Evolutionary conservation across 1,140 invertebrate genomes (phyloP), one percentile per base, ranked within the genome.

Genomic region (Diabrotica virgifera): DNA sequence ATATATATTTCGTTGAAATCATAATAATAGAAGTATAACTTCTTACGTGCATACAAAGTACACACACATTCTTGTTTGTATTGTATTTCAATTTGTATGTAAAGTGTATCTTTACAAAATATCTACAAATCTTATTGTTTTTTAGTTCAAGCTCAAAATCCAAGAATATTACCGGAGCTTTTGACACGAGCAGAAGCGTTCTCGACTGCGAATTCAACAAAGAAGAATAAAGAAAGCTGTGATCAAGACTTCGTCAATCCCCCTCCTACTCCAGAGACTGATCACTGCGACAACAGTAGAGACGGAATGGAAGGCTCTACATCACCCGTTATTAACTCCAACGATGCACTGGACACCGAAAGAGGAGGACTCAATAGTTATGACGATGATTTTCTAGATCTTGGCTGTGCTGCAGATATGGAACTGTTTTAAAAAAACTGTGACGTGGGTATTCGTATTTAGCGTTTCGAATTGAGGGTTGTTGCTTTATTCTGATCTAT

Each of bases 201-300:
- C 57, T 80, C 82, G 11, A 82, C 82, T 69, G 81, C 76, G 54
- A 69, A 69, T 66, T 38, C 59, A 12, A 64, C 62, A 24, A 62
- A 68, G 62, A 81, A 68, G 77, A 75, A 53, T 70, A 82, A 77
- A 76, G 84, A 83, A 52, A 77, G 77, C 67, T 35, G 76, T 67
- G 78, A 79, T 71, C 62, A 80, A n/a, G 83, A 82, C 51, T 85
- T 88, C 40, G 88, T 86, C 5, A 91, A 91, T 80, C 89, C 90
- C 24, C 90, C 90, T 10, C 90, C 90, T 9, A 90, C 89, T 38
- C 90, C 90, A 5, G 90, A 88, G 40, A 90, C 88, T 0, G 87
- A 89, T 77, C 84, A 86, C 64, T 86, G 88, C 24, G 89, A 90
- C 71, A 85, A 88, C 74, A 86, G 87, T 60, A 86, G 87, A 62